Base-by-base conservation (phyloP, 2,113 vertebrate genomes). In the Sinocyclocheilus anshuiensis region DNA sequence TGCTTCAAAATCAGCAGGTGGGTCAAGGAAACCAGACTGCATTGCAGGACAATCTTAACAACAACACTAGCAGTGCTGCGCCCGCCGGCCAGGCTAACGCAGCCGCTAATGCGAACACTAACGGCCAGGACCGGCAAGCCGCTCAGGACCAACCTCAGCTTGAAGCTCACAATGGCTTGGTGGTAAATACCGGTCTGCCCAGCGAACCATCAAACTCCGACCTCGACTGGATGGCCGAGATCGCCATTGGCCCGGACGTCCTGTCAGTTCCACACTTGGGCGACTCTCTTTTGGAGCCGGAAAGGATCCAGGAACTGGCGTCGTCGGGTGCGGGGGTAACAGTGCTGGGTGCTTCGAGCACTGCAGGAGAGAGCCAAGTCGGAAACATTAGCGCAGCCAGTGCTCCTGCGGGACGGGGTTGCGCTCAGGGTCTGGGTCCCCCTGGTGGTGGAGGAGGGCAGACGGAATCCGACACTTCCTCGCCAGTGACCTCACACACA, bases 41-140 rank as follows among this genome's bases (percentile, higher is more conserved):
- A 0, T 94, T 97, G 79, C 97, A 98, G 3, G 97, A 99, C 83
- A 98, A 98, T 93, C 96, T 98, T 45, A 99, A 99, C 93, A 98
- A 99, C 95, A 99, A 99, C 89, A 95, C 94, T 3, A 91, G 91
- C 0, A 45, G 29, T 0, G 83, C 93, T 0, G 45, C 92, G 0
- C 85, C 91, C 29, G 63, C 61, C 0, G 90, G 93, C 33, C 91
- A 90, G 29, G n/a, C 63, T 1, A 48, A 15, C 39, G 39, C 75
- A 71, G 82, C 80, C 0, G 76, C 81, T 50, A 29, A 74, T 12
- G 50, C 24, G n/a, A 88, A 90, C 0, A 83, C 53, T 67, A 89
- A 89, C 0, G 85, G 91, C 18, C 93, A 89, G 72, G n/a, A 84
- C 0, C 84, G 24, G 39, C 77, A 61, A 42, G 48, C 87, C 2